Base-by-base conservation (phyloP, 23 tunicate species). In the Oikopleura albicans region DNA sequence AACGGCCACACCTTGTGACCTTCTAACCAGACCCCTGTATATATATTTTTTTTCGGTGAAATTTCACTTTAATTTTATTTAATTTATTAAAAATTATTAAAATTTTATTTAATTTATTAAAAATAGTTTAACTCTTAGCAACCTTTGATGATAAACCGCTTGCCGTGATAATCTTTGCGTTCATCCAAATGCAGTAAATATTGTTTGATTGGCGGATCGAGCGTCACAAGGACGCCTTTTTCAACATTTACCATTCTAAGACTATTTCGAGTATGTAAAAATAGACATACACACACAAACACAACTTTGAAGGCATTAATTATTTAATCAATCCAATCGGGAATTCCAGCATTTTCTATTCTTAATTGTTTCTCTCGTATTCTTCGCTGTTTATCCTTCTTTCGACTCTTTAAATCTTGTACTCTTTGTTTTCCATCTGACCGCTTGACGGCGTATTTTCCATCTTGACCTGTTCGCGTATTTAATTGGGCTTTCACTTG, bases 151-250 rank as follows among this genome's bases (percentile, higher is more conserved):
- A 91, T 87, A 85, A 91, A 91, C 83, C 86, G 87, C 41, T 76
- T 76, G 59, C 92, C 92, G 34, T 89, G 71, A 27, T 86, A 76
- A 66, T 87, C 59, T 49, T 22, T 87, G 1, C 84, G 39, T 56
- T 89, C 92, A 85, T 91, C 97, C 36, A 91, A 83, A 85, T 89
- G 87, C 33, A 91, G 84, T 49, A 91, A 84, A 87, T 86, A 91
- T 84, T 91, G 97, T 83, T 91, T 91, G 92, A 91, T 89, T 39
- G 97, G 84, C 33, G 97, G 97, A 84, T 91, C 97, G 84, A 91
- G 87, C 84, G 87, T 86, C 27, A 91, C 92, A 29, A 91, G 56
- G 40, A 89, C 89, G 28, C 97, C 97, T 85, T 89, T 89, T 0
- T 85, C 84, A 4, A 91, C 97, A 84, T 91, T 89, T 35, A 91